Evolutionary conservation across 35 echinoderm and acorn worm species (phyloP), one percentile per base, ranked within the genome.

Genomic region (Ophioderma brevispina): DNA sequence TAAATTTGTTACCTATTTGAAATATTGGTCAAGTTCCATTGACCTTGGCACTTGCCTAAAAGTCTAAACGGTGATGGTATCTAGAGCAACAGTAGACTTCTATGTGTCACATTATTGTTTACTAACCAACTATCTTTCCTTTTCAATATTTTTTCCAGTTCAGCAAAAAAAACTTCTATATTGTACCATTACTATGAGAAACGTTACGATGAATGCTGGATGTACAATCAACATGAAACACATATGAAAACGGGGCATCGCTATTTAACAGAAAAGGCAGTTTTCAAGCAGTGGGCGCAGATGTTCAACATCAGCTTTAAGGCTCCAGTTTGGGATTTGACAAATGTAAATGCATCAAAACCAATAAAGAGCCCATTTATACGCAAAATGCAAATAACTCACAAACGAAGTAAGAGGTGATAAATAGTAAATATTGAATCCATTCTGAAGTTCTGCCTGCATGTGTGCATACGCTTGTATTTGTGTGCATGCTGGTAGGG

Each of bases 191-290:
- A 91, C 64, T 91, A 79, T 31, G 90, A 84, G 37, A 34, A 84
- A 28, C 82, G 81, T 21, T 85, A 55, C 64, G 76, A 56, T 0
- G 90, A 91, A 50, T 91, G 90, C 37, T 82, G 84, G 90, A 85
- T 85, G 52, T 76, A 85, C 75, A 91, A 77, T 31, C 83, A 85
- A 39, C 81, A 91, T 32, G 81, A 91, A 35, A 78, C 43, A 3
- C 38, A 79, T 39, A 85, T 46, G 38, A 78, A 86, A 55, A 35
- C 38, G 46, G 93, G 93, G 19, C 93, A 95, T 79, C 88, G 93
- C 2, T 95, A 87, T 77, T 37, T 95, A 35, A 86, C 93, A 1
- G 93, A 95, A 55, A 95, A 95, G 31, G 85, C 76, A 25, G 77
- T 95, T 30, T 95, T 87, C 84, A 85, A 76, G 19, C 83, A 83